Evolutionary conservation across 2,113 vertebrate species (phyloP).

Genomic region (Periophthalmus modestus): DNA sequence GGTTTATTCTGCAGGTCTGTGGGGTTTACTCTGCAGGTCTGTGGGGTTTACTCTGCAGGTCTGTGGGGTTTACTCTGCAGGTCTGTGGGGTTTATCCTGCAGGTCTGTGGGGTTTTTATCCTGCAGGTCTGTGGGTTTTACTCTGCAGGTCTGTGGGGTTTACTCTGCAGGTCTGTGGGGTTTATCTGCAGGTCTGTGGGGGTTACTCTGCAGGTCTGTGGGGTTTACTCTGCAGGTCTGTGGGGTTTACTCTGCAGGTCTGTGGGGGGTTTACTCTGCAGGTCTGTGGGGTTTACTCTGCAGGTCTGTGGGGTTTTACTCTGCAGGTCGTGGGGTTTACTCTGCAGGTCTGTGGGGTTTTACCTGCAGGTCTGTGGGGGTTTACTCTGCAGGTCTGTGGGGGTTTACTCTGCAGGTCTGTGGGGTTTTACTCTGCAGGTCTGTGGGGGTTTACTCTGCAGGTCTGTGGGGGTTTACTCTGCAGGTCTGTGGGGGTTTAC

Average conservation of each 20-base stretch:
- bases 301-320: constrained; percentile 31
- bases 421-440: constrained; percentile 33
- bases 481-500: constrained; percentile 21
- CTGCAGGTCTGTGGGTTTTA: constrained; percentile 19
- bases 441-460: too few relatives aligned
- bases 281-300: constrained; percentile 37
- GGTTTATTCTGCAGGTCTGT: too few relatives aligned
- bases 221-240: too few relatives aligned
- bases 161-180: constrained; percentile 25
- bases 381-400: constrained; percentile 32
- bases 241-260: constrained; percentile 39
- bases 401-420: too few relatives aligned
- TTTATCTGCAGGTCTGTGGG: constrained; percentile 54
- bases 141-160: too few relatives aligned
- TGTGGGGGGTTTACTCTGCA: constrained; percentile 34
- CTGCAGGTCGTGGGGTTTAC: constrained; percentile 49
- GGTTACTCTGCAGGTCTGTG: constrained; percentile 33
- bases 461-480: constrained; percentile 39
- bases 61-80: constrained; percentile 36
- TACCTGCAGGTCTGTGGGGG: too few relatives aligned
- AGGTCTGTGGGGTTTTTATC: constrained; percentile 43
- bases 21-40: constrained; percentile 39
- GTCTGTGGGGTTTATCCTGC: constrained; percentile 50
- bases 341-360: constrained; percentile 27
- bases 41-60: too few relatives aligned